Conservation (phyloP, 2,888 invertebrate genomes). For the Raillietiella orientalis region DNA sequence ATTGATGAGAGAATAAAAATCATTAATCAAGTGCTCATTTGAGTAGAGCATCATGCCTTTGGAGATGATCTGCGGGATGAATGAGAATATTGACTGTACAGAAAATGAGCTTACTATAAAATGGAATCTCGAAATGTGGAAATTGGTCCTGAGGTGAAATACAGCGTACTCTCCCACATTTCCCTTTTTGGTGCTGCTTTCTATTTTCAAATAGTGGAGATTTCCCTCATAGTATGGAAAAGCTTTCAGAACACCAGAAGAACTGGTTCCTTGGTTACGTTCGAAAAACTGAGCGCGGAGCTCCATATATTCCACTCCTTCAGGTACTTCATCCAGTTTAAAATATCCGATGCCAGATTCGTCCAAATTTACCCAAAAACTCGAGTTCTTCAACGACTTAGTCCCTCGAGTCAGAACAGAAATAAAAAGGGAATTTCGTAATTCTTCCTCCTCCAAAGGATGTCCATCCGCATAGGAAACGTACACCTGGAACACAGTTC, state of each 20-base stretch:
- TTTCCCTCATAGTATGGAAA: too few relatives aligned
- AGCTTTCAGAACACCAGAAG: too few relatives aligned
- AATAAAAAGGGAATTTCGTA: slow-evolving; percentile 1
- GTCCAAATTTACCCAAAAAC: too few relatives aligned
- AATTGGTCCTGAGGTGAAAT: slow-evolving; percentile 18
- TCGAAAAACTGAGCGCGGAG: slow-evolving; percentile 10
- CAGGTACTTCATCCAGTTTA: too few relatives aligned
- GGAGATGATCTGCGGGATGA: slow-evolving; percentile 14
- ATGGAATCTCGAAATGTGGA: slow-evolving; percentile 15
- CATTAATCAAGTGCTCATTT: slow-evolving; percentile 9
- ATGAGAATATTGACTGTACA: neutral
- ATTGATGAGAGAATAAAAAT: slow-evolving; percentile 9
- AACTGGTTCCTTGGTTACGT: slow-evolving; percentile 11
- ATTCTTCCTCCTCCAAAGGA: slow-evolving; percentile 4
- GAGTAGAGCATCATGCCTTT: slow-evolving; percentile 17
- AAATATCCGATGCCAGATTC: too few relatives aligned
- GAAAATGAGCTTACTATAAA: slow-evolving; percentile 14
- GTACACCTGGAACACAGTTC: too few relatives aligned
- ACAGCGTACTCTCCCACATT: slow-evolving; percentile 19
- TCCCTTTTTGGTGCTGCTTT: slow-evolving; percentile 14
- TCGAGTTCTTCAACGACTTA: too few relatives aligned
- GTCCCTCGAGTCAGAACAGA: too few relatives aligned
- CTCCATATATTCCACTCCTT: slow-evolving; percentile 4
- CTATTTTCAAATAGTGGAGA: slow-evolving; percentile 14
- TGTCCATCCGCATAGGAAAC: slow-evolving; percentile 7